These are phyloP conservation scores for Diorhabda elongata DNA, from an alignment of 1,140 invertebrate genomes.

Conservation along the genomic window DNA sequence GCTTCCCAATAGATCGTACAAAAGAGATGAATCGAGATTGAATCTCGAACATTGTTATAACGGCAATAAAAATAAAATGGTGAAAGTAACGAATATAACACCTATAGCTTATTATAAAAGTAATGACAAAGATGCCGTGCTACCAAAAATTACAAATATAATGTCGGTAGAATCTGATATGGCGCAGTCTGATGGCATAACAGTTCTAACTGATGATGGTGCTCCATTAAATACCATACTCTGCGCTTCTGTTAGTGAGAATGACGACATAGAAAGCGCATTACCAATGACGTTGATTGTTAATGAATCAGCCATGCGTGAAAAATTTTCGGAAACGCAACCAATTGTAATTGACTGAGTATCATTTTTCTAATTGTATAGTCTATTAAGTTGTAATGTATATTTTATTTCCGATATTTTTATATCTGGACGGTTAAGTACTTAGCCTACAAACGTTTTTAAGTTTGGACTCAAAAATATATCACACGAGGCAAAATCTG, in stretches of 20 bases:
- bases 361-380: neutral
- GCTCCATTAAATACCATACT: neutral
- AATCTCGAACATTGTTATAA: too few relatives aligned
- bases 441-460: too few relatives aligned
- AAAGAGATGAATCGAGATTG: too few relatives aligned
- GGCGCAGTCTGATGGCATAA: neutral
- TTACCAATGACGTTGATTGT: conserved; percentile 4
- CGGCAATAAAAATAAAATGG: too few relatives aligned
- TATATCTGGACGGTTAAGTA: neutral
- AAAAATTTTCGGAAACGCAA: neutral
- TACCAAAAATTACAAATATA: neutral
- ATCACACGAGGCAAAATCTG: too few relatives aligned
- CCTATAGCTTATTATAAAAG: too few relatives aligned
- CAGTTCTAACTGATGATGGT: neutral
- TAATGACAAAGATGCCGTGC: too few relatives aligned
- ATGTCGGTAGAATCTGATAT: neutral
- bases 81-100: too few relatives aligned
- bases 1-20: too few relatives aligned
- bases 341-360: neutral
- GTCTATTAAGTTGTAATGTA: neutral
- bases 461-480: too few relatives aligned
- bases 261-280: conserved; percentile 6
- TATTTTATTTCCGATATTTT: neutral
- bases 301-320: too few relatives aligned
- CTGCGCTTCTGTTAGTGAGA: neutral